phyloP scores from a whole-genome alignment of 2,797 vertebrate genomes.

The Pseudomugil tenellus region DNA sequence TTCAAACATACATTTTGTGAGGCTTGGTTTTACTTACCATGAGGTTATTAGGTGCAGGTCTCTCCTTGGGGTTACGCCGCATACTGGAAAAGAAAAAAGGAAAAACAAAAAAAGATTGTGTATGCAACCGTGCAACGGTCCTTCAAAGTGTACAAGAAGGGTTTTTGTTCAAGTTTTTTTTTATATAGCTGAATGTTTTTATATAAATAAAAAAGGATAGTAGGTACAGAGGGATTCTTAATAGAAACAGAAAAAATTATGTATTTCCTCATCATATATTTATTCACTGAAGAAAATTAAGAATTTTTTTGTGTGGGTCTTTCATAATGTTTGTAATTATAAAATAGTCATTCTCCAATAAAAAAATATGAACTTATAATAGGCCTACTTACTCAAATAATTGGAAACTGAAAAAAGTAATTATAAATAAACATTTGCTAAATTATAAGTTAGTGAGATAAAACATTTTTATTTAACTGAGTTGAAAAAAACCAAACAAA shows the following conservation, averaged over 20 bases:
- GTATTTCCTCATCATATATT: neutral
- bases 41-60: slow-evolving; percentile 94
- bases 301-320: slow-evolving; percentile 26
- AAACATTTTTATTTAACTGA: too few relatives aligned
- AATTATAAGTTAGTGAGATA: too few relatives aligned
- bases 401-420: too few relatives aligned
- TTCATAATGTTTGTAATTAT: too few relatives aligned
- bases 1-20: slow-evolving; percentile 45
- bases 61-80: slow-evolving; percentile 94
- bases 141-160: slow-evolving; percentile 9
- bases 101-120: slow-evolving; percentile 21
- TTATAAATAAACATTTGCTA: too few relatives aligned
- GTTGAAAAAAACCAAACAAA: too few relatives aligned
- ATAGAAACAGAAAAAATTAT: slow-evolving; percentile 18
- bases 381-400: neutral
- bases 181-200: slow-evolving; percentile 29
- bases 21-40: slow-evolving; percentile 88
- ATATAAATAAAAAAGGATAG: slow-evolving; percentile 21
- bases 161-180: slow-evolving; percentile 34
- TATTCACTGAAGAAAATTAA: slow-evolving; percentile 25
- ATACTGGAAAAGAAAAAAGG: slow-evolving; percentile 82
- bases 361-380: too few relatives aligned
- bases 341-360: too few relatives aligned
- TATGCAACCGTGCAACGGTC: slow-evolving; percentile 12
- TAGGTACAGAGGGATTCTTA: slow-evolving; percentile 19